These are phyloP conservation scores for Poecilia picta DNA, from an alignment of 2,797 vertebrate species.

Conservation along the genomic window DNA sequence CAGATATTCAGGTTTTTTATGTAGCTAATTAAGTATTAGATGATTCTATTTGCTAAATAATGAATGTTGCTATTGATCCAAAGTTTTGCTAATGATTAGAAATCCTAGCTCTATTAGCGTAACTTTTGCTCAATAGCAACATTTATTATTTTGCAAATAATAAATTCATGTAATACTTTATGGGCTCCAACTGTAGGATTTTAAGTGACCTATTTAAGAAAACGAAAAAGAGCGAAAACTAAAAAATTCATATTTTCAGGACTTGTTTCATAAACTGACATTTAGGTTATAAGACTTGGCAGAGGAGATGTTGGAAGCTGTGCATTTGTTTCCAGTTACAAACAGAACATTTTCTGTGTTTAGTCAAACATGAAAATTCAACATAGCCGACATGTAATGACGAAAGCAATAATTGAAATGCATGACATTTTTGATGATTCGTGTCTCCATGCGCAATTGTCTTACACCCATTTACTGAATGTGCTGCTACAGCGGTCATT, in stretches of 20 bases:
- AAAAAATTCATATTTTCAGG: too few species aligned
- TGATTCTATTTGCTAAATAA: too few species aligned
- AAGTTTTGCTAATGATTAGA: too few species aligned
- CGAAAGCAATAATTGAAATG: background rate
- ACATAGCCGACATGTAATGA: background rate
- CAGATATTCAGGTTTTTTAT: background rate
- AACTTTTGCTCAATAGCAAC: too few species aligned
- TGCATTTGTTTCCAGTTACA: background rate
- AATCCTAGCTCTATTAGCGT: too few species aligned
- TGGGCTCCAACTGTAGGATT: background rate
- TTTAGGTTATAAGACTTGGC: background rate
- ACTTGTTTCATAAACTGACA: background rate
- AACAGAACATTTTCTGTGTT: background rate
- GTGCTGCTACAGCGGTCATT: background rate
- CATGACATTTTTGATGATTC: background rate
- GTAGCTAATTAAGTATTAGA: too few species aligned
- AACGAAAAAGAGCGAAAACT: background rate
- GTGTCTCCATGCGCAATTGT: background rate
- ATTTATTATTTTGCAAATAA: too few species aligned
- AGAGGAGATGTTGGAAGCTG: background rate
- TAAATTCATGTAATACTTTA: too few species aligned
- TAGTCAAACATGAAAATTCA: background rate
- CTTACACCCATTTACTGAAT: background rate
- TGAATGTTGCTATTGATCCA: too few species aligned
- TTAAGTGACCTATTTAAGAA: background rate